Conservation (phyloP, 2,113 vertebrate species). For the Corapipo altera region DNA sequence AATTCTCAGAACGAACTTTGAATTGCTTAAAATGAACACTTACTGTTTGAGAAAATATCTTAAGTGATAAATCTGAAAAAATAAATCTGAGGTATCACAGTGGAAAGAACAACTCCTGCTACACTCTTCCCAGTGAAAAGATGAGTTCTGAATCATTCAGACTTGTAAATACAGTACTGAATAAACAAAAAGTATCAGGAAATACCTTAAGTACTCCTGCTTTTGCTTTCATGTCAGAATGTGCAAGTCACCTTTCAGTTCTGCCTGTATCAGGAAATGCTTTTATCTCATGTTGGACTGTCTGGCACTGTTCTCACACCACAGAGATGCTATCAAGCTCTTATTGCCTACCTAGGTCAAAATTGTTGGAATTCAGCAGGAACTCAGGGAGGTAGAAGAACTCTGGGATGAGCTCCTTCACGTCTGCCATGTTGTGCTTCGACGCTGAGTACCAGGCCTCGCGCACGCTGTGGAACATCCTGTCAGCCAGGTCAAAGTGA, state of each 20-base stretch:
- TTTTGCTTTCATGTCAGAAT: background rate
- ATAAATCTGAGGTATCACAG: background rate
- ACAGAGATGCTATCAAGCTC: fast-evolving
- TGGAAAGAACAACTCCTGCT: background rate
- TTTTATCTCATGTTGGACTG: background rate
- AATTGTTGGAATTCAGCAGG: conserved; percentile 97
- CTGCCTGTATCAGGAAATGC: fast-evolving
- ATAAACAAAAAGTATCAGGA: background rate
- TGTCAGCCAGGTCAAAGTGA: conserved; percentile 96
- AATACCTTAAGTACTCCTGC: background rate
- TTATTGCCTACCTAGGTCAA: conserved; percentile 86
- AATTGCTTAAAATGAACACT: background rate
- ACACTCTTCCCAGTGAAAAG: background rate
- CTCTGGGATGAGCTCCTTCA: conserved; percentile 98
- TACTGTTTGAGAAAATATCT: background rate
- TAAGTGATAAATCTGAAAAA: background rate
- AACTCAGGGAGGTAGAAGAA: conserved; percentile 99
- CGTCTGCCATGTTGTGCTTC: conserved; percentile 99
- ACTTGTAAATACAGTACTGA: background rate
- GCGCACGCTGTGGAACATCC: conserved; percentile 97
- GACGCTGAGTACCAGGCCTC: conserved; percentile 97
- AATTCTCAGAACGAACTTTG: background rate
- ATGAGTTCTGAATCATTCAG: background rate
- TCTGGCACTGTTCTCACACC: background rate
- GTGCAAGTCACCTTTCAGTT: background rate